These are phyloP conservation scores for Yasuhikotakia modesta DNA, from an alignment of 2,797 vertebrate species.

Conservation along the genomic window DNA sequence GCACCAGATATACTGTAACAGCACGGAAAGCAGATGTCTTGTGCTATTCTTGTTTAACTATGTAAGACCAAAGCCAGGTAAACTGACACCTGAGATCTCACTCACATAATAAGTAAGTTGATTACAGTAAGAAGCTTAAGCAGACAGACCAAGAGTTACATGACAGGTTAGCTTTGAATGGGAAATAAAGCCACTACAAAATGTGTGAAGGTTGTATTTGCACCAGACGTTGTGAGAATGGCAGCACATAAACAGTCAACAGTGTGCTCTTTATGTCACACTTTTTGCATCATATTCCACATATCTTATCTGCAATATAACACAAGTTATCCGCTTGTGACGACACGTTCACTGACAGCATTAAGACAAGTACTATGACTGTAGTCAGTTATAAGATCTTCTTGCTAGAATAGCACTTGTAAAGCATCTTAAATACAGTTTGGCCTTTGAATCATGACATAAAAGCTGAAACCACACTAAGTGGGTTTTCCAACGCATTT, in stretches of 20 bases:
- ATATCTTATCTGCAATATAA: no score
- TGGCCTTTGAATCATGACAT: background rate
- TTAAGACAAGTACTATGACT: no score
- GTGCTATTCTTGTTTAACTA: conserved; percentile 1
- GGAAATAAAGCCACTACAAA: conserved; percentile 5
- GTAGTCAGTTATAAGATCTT: background rate
- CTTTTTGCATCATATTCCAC: background rate
- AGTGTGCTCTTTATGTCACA: background rate
- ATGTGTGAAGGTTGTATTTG: conserved; percentile 6
- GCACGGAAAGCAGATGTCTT: conserved; percentile 1
- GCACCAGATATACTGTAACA: background rate
- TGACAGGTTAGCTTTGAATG: background rate
- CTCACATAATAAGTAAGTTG: conserved; percentile 23
- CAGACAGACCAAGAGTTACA: background rate
- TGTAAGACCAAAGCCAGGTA: background rate
- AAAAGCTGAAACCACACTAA: background rate
- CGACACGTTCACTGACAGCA: background rate
- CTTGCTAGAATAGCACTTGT: background rate
- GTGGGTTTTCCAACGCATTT: background rate
- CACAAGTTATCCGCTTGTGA: background rate
- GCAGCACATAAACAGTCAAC: background rate
- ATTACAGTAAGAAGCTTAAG: conserved; percentile 1
- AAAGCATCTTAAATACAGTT: background rate
- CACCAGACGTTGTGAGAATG: background rate
- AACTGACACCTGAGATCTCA: conserved; percentile 6